These are phyloP conservation scores for Rhagophthalmus giganteus DNA, from an alignment of 2,888 invertebrate species.

Conservation along the genomic window DNA sequence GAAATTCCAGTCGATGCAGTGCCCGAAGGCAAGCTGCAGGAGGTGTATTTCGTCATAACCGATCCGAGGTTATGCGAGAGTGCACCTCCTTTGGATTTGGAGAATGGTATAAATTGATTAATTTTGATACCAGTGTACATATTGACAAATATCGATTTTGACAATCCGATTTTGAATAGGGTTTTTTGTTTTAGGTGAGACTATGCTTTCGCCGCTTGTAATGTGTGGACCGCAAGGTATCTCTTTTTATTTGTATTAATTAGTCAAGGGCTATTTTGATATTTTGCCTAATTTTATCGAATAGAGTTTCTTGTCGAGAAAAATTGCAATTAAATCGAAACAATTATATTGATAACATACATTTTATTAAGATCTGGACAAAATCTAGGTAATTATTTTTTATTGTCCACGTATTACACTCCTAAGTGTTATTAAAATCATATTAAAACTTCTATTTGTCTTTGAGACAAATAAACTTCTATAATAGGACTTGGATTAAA, in stretches of 20 bases:
- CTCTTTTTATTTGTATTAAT: constrained; percentile 70
- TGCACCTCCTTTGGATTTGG: constrained; percentile 84
- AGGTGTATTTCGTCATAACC: constrained; percentile 90
- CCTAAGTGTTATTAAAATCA: no score
- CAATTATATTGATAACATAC: no score
- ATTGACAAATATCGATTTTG: constrained; percentile 26
- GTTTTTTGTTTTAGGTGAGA: constrained; percentile 72
- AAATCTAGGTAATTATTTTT: no score
- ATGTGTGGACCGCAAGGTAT: constrained; percentile 96
- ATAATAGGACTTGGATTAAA: no score
- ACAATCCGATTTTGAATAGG: background rate
- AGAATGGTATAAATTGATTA: constrained; percentile 74
- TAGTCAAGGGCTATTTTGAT: no score
- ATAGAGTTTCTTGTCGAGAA: no score
- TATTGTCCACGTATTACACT: no score
- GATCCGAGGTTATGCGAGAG: constrained; percentile 75
- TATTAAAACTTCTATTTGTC: no score
- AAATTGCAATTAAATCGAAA: no score
- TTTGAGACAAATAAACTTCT: no score
- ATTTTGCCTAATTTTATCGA: no score
- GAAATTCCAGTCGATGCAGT: constrained; percentile 89
- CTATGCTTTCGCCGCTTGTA: constrained; percentile 89
- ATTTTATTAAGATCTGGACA: no score
- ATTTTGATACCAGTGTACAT: constrained; percentile 42
- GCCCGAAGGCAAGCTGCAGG: constrained; percentile 78